A percentile compares a stretch with the other conserved stretches of the same genome.
Conservation (phyloP, 2,888 invertebrate genomes). For the Sphaerophoria taeniata region DNA sequence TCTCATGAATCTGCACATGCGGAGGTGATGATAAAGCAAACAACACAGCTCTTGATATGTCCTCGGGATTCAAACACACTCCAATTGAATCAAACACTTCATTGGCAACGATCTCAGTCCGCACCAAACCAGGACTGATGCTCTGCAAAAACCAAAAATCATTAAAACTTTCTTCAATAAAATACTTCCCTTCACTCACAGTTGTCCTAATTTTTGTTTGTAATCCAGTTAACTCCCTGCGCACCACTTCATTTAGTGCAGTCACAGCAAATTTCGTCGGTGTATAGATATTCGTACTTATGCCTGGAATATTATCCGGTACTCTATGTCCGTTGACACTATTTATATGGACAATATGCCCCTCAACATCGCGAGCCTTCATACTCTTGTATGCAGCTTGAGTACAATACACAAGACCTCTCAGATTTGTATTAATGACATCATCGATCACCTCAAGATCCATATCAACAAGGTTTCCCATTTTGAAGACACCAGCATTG, state of each 20-base stretch:
- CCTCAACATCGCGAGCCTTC: conserved; percentile 80
- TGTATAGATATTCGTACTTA: conserved; percentile 79
- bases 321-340: conserved; percentile 79
- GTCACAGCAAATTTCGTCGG: conserved; percentile 80
- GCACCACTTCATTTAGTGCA: conserved; percentile 80
- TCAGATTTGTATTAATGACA: conserved; percentile 83
- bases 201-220: conserved; percentile 80
- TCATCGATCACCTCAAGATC: conserved; percentile 76
- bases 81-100: conserved; percentile 76
- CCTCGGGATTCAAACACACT: conserved; percentile 35
- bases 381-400: conserved; percentile 84
- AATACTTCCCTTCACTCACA: conserved; percentile 70
- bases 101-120: conserved; percentile 16
- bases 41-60: conserved; percentile 47
- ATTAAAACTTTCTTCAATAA: no score
- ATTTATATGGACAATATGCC: conserved; percentile 79
- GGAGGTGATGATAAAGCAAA: conserved; percentile 59
- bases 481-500: conserved; percentile 84
- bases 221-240: conserved; percentile 79
- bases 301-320: background rate
- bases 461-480: conserved; percentile 78
- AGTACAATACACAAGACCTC: conserved; percentile 83
- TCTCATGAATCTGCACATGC: conserved; percentile 57
- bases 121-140: conserved; percentile 56
- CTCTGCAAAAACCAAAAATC: conserved; percentile 29